Percentiles rank a stretch among this genome's conserved stretches.
phyloP scores from a whole-genome alignment of 2,113 vertebrate genomes.

The Desmodus rotundus region DNA sequence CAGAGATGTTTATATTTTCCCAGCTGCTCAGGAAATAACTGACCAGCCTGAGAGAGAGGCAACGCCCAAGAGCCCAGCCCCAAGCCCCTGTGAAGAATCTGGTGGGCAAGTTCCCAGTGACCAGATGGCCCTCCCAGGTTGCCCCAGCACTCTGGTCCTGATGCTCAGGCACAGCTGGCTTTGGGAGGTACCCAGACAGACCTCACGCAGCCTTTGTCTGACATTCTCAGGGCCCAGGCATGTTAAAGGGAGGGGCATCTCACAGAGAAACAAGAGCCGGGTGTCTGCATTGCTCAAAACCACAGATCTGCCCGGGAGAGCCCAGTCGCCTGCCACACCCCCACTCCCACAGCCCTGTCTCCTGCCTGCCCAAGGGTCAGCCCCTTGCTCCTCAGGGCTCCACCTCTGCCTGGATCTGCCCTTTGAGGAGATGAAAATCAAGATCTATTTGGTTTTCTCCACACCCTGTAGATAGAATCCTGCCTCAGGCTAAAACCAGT shows the following conservation, averaged over 20 bases:
- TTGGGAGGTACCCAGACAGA: not conserved
- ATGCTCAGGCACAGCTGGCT: not conserved
- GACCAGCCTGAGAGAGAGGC: not conserved
- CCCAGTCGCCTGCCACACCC: not conserved
- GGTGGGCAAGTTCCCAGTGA: not conserved
- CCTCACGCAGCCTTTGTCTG: not conserved
- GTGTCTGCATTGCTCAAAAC: not conserved
- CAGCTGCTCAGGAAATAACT: not conserved
- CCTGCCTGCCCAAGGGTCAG: not conserved
- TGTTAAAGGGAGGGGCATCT: not conserved
- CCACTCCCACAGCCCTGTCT: not conserved
- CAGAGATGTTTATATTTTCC: not conserved
- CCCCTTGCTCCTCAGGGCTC: fast-evolving
- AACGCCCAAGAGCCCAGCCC: not conserved
- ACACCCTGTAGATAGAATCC: not conserved
- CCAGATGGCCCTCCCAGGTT: not conserved
- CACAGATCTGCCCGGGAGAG: not conserved
- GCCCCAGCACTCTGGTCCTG: not conserved
- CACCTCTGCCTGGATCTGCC: not conserved
- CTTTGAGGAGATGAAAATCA: not conserved
- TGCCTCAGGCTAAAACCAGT: not conserved
- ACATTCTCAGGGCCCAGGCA: not conserved
- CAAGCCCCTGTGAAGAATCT: not conserved
- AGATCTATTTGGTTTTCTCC: not conserved
- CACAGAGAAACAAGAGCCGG: not conserved